These are phyloP conservation scores for Ctenosaura bakeri DNA, from an alignment of 2,797 vertebrate species.

Conservation along the genomic window DNA sequence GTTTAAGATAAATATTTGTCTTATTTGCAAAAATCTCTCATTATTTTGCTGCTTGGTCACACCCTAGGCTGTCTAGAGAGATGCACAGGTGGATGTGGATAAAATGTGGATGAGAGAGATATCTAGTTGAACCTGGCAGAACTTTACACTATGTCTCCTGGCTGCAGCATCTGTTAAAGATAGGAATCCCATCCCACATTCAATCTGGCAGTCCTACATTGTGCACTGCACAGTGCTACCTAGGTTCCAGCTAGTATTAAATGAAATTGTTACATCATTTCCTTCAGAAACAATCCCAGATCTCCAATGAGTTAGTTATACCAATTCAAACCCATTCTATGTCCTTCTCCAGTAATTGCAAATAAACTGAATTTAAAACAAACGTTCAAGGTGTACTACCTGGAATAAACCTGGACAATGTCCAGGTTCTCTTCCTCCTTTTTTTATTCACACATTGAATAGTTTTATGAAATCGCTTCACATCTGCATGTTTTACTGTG, in stretches of 20 bases:
- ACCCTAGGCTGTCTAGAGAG: constrained; percentile 2
- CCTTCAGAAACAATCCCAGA: background rate
- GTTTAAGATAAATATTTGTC: background rate
- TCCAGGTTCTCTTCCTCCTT: background rate
- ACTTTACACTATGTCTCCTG: too few relatives aligned
- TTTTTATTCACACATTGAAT: background rate
- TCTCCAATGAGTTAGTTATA: background rate
- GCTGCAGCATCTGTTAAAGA: too few relatives aligned
- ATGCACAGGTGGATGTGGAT: background rate
- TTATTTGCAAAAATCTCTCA: constrained; percentile 8
- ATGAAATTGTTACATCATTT: background rate
- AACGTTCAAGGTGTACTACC: background rate
- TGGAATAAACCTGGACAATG: background rate
- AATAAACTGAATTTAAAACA: background rate
- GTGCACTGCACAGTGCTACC: too few relatives aligned
- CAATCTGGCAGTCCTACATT: background rate
- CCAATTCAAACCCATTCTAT: background rate
- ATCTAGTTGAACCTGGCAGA: too few relatives aligned
- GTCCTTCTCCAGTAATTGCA: background rate
- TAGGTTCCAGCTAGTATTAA: background rate
- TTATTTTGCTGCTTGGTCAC: background rate
- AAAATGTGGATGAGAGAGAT: too few relatives aligned
- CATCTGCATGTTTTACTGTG: background rate
- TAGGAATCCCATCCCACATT: background rate
- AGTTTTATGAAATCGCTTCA: background rate